These are phyloP conservation scores for Fissipunctia ypsillon DNA, from an alignment of 2,888 invertebrate species.

Conservation along the genomic window DNA sequence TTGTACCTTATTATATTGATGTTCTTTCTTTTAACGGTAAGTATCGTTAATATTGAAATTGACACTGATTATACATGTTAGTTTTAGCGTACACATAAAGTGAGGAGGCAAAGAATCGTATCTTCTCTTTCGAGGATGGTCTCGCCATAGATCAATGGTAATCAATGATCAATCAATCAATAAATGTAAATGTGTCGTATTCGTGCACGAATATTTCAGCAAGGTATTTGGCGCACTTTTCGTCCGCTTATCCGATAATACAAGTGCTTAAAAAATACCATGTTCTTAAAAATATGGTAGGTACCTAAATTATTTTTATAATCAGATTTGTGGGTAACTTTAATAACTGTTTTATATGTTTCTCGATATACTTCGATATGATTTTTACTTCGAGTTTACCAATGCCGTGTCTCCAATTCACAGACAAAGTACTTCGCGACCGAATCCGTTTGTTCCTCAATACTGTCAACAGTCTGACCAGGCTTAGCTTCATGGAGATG, in stretches of 20 bases:
- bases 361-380: too few relatives aligned
- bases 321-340: background rate
- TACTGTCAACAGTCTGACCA: slow-evolving; percentile 69
- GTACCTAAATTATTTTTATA: too few relatives aligned
- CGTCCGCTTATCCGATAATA: too few relatives aligned
- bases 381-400: background rate
- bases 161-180: too few relatives aligned
- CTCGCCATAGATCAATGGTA: background rate
- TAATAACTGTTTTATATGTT: background rate
- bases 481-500: slow-evolving; percentile 78
- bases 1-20: slow-evolving; percentile 83
- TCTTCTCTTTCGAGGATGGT: background rate
- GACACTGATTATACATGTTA: background rate
- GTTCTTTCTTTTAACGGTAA: slow-evolving; percentile 79
- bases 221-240: background rate
- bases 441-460: slow-evolving; percentile 77
- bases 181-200: background rate
- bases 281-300: too few relatives aligned
- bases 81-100: background rate
- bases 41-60: slow-evolving; percentile 27
- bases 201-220: background rate
- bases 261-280: too few relatives aligned
- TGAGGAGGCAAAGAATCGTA: too few relatives aligned
- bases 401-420: slow-evolving; percentile 46
- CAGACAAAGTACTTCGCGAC: slow-evolving; percentile 81